Conservation (phyloP, 2,797 vertebrate species). For the Cottoperca gobio region DNA sequence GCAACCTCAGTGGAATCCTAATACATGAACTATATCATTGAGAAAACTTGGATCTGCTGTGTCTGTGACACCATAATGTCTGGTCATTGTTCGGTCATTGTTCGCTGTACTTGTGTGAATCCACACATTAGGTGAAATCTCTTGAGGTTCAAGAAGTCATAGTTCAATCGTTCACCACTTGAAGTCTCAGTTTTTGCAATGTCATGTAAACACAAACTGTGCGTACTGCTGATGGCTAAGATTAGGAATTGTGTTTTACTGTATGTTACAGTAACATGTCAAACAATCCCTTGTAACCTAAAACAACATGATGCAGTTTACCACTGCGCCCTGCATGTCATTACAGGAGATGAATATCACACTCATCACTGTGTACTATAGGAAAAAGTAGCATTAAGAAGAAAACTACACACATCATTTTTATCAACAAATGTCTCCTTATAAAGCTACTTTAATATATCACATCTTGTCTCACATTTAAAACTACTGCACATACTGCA, state of each 20-base stretch:
- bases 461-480: too few relatives aligned
- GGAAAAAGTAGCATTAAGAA: neutral
- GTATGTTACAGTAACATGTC: too few relatives aligned
- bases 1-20: neutral
- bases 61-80: neutral
- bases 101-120: neutral
- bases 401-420: too few relatives aligned
- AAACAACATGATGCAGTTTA: neutral
- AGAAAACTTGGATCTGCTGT: constrained; percentile 15
- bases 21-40: neutral
- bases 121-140: constrained; percentile 2
- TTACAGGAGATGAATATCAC: neutral
- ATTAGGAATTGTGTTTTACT: too few relatives aligned
- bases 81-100: neutral
- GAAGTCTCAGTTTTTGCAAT: too few relatives aligned
- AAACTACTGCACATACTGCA: too few relatives aligned
- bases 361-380: neutral
- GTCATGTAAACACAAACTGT: too few relatives aligned
- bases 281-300: too few relatives aligned
- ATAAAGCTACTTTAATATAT: too few relatives aligned
- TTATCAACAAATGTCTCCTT: too few relatives aligned
- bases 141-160: neutral
- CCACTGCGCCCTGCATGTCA: neutral
- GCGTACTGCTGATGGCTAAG: too few relatives aligned
- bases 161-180: too few relatives aligned